phyloP scores from a whole-genome alignment of 1,140 invertebrate genomes.

The Diachasmimorpha longicaudata region DNA sequence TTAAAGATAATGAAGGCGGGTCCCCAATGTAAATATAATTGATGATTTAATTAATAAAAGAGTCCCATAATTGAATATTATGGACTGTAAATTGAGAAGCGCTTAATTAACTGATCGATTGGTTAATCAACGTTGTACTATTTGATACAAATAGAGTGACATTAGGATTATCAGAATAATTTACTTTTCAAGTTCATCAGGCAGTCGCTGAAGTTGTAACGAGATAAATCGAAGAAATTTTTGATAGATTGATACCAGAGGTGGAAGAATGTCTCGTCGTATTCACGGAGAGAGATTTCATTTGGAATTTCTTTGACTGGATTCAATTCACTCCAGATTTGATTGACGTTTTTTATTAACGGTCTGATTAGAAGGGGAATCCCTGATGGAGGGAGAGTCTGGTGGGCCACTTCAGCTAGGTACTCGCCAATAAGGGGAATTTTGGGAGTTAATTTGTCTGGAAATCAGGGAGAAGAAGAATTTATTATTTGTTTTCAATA shows the following conservation, averaged over 20 bases:
- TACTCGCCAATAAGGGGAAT: conserved; percentile 37
- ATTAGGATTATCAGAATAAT: not conserved
- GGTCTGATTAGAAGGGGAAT: conserved; percentile 39
- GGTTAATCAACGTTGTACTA: not conserved
- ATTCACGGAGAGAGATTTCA: conserved; percentile 38
- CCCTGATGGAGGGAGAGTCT: conserved; percentile 51
- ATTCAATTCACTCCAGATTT: conserved; percentile 25
- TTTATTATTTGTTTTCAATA: not conserved
- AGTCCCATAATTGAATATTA: not conserved
- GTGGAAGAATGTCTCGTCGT: conserved; percentile 47
- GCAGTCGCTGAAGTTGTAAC: not conserved
- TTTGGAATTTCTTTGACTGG: conserved; percentile 28
- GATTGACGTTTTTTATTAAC: conserved; percentile 29
- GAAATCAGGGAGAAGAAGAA: conserved; percentile 26
- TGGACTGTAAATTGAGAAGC: not conserved
- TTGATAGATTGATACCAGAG: conserved; percentile 39
- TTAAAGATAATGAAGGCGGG: too few relatives aligned
- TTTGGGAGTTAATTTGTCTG: conserved; percentile 40
- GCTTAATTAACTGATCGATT: not conserved
- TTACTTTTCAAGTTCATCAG: not conserved
- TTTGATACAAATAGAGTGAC: not conserved
- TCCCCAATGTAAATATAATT: not conserved
- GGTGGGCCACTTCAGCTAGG: conserved; percentile 48
- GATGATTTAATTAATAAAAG: not conserved
- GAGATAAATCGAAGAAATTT: conserved; percentile 8